Percentiles rank a stretch among this genome's conserved stretches.
These are phyloP conservation scores for Microplitis manilae DNA, from an alignment of 2,888 invertebrate genomes.

Conservation along the genomic window DNA sequence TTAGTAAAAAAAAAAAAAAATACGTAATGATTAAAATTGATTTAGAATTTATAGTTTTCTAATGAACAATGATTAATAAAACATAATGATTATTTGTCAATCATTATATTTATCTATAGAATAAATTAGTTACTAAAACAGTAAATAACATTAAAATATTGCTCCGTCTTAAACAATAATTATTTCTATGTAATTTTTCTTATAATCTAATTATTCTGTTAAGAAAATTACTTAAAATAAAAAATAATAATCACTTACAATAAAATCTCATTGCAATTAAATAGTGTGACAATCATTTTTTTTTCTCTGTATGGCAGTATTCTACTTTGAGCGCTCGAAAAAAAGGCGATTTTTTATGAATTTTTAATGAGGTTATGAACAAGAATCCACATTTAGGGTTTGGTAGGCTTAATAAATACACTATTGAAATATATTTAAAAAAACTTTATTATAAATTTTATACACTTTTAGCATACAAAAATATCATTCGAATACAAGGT, in stretches of 20 bases:
- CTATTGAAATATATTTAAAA: too few relatives aligned
- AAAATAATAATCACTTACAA: not conserved
- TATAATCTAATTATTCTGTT: not conserved
- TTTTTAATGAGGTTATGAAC: too few relatives aligned
- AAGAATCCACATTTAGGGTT: too few relatives aligned
- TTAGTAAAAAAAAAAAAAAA: not conserved
- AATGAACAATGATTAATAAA: not conserved
- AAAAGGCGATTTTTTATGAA: too few relatives aligned
- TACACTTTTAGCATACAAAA: too few relatives aligned
- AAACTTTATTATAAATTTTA: too few relatives aligned
- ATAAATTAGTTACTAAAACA: slow-evolving; percentile 46
- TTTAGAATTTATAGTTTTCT: not conserved
- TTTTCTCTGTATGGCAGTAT: too few relatives aligned
- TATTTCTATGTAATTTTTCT: slow-evolving; percentile 23
- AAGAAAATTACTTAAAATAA: not conserved
- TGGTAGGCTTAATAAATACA: too few relatives aligned
- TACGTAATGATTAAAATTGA: not conserved
- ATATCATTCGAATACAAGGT: too few relatives aligned
- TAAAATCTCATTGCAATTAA: not conserved
- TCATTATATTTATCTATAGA: slow-evolving; percentile 45
- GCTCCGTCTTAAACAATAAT: slow-evolving; percentile 4
- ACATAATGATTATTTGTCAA: not conserved
- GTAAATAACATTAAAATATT: slow-evolving; percentile 18
- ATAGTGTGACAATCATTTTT: too few relatives aligned
- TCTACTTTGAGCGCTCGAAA: too few relatives aligned